phyloP scores from a whole-genome alignment of 2,888 invertebrate species.

The Synanthedon tipuliformis region DNA sequence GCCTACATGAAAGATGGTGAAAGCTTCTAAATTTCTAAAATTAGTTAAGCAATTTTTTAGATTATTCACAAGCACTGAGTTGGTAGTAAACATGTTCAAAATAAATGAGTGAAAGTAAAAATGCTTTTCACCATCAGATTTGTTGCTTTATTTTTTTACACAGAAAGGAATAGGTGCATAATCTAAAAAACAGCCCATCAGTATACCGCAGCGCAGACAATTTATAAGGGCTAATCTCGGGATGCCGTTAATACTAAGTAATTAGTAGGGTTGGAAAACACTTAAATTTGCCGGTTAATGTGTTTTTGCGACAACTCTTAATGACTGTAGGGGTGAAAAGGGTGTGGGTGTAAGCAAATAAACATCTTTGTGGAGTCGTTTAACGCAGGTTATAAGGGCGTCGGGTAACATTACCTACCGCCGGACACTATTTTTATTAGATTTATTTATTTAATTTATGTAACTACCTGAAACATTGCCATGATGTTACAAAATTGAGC shows the following conservation, averaged over 20 bases:
- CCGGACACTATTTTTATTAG: conserved; percentile 5
- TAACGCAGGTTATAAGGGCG: conserved; percentile 6
- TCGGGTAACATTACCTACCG: conserved; percentile 9
- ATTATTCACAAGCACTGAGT: no score
- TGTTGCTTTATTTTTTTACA: no score
- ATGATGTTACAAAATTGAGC: no score
- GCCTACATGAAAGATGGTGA: no score
- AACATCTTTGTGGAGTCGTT: conserved; percentile 20
- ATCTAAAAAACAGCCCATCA: not conserved
- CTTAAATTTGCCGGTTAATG: conserved; percentile 42
- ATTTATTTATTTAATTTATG: not conserved
- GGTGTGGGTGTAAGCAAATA: conserved; percentile 16
- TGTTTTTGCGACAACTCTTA: conserved; percentile 40
- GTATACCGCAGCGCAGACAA: conserved; percentile 3
- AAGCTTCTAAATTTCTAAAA: no score
- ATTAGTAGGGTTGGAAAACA: conserved; percentile 49
- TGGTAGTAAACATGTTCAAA: no score
- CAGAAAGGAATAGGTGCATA: no score
- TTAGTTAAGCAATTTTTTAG: no score
- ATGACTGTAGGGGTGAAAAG: conserved; percentile 22
- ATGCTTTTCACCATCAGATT: no score
- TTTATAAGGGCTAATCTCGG: conserved; percentile 20
- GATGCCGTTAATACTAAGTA: conserved; percentile 35
- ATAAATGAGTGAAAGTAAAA: no score
- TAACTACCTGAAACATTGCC: no score